A percentile compares a stretch with the other conserved stretches of the same genome.
phyloP scores from a whole-genome alignment of 2,888 invertebrate genomes.

The Ophioninae sp. region DNA sequence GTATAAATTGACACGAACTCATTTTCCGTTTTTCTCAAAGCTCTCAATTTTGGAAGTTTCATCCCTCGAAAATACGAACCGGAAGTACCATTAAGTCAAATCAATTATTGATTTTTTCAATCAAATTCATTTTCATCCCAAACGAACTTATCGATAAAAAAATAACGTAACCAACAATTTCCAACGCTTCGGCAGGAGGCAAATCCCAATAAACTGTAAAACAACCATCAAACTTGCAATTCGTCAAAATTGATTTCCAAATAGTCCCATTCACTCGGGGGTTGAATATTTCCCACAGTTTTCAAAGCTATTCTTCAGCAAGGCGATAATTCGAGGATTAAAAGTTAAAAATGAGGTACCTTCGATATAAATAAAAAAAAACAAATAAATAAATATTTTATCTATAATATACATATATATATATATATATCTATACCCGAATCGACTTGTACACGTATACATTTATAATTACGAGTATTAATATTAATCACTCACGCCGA shows the following conservation, averaged over 20 bases:
- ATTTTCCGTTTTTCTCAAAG: neutral
- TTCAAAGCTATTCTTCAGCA: neutral
- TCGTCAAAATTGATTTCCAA: neutral
- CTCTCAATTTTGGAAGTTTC: neutral
- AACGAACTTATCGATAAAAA: too few relatives aligned
- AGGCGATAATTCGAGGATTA: neutral
- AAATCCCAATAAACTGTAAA: neutral
- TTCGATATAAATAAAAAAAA: conserved; percentile 9
- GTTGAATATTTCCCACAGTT: neutral
- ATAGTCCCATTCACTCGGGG: neutral
- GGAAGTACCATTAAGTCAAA: too few relatives aligned
- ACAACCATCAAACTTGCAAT: neutral
- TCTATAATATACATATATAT: neutral
- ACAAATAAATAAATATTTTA: neutral
- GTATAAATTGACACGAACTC: too few relatives aligned
- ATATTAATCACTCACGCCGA: conserved; percentile 42
- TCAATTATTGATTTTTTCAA: too few relatives aligned
- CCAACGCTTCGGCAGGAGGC: too few relatives aligned
- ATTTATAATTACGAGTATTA: conserved; percentile 45
- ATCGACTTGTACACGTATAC: conserved; percentile 37
- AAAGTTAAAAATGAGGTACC: conserved; percentile 14
- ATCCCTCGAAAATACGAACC: neutral
- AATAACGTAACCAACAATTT: too few relatives aligned
- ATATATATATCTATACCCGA: neutral
- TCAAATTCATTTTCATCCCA: too few relatives aligned